Evolutionary conservation across 2,797 vertebrate species (phyloP).

Genomic region (Squalus acanthias): DNA sequence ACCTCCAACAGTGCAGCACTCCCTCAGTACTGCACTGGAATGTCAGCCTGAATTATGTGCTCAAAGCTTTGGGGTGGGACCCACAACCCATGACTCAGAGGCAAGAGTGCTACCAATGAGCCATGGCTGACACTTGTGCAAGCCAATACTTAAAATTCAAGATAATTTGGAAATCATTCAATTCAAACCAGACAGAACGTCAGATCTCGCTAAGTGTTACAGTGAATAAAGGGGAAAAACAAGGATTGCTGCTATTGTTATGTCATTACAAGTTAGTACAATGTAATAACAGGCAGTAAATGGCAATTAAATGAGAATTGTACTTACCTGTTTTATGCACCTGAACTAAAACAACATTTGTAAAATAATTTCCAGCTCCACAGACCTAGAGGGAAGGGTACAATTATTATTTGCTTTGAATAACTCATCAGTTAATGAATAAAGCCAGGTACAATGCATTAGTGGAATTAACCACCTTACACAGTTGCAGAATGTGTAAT

Average conservation of each 20-base stretch:
- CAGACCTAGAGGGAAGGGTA: slow-evolving; percentile 56
- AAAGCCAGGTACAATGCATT: not conserved
- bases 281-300: not conserved
- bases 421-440: not conserved
- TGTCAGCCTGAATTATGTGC: not conserved
- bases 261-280: not conserved
- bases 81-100: not conserved
- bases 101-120: not conserved
- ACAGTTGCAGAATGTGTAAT: not conserved
- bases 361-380: slow-evolving; percentile 69
- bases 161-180: not conserved
- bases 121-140: not conserved
- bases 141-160: not conserved
- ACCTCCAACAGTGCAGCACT: not conserved
- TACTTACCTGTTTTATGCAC: slow-evolving; percentile 61
- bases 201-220: not conserved
- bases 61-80: not conserved
- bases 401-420: not conserved
- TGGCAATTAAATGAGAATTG: slow-evolving; percentile 28
- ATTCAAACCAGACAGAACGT: not conserved
- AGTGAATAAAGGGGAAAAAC: not conserved
- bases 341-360: slow-evolving; percentile 60
- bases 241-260: not conserved
- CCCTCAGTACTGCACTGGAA: not conserved
- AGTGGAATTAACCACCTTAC: not conserved